Base-by-base conservation (phyloP, 2,113 vertebrate species). In the Micromys minutus region DNA sequence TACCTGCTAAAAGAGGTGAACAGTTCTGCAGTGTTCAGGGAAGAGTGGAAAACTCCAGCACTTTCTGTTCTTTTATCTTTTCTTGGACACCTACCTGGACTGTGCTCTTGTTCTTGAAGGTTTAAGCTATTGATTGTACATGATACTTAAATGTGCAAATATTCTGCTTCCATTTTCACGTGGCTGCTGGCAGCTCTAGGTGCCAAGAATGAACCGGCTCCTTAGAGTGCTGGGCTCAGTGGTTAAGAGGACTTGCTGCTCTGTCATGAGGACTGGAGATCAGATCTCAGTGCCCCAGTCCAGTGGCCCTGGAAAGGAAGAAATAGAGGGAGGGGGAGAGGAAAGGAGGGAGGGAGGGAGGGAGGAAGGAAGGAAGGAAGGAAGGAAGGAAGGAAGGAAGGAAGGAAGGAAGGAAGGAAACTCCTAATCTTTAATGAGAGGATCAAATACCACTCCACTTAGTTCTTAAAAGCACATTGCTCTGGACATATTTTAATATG, bases 71-170 rank as follows among this genome's bases (percentile, higher is more conserved):
- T 79, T 96, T 57, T 95, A 84, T 95, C 90, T 91, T 92, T 59
- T 91, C 65, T 94, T 89, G 69, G 79, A 97, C 69, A 96, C 63
- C 87, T 95, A 59, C 12, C 92, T 92, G 55, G 95, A 79, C 94
- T 77, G 57, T 91, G 71, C 92, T 97, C 83, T 91, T 94, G 59
- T 91, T 92, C 91, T 96, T 65, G 91, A 87, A 94, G 88, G 67
- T 92, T 95, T 95, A 97, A 96, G 92, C 92, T 96, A 89, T 97
- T 95, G 85, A 94, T 94, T 97, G 94, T 96, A 95, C 57, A 83
- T 91, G 74, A 24, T 94, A 63, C 93, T 94, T 90, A 93, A 97
- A 87, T 87, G 7, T 94, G 86, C 97, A 94, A 94, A 96, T 95
- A 96, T 10, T 94, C 95, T 96, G 89, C 87, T 39, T 91, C 39